phyloP scores from a whole-genome alignment of 1,140 invertebrate species.

The Linepithema humile region DNA sequence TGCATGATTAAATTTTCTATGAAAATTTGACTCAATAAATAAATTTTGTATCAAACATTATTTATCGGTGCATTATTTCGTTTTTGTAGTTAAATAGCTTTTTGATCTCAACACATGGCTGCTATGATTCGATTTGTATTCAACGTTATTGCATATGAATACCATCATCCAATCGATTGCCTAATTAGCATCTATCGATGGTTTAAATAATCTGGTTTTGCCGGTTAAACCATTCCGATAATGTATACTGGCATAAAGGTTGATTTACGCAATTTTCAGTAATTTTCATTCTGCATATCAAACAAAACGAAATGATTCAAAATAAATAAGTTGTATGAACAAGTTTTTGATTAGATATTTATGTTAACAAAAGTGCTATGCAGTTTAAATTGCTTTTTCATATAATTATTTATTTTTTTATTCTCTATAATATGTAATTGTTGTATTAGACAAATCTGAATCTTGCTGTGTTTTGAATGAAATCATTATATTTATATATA shows the following conservation, averaged over 20 bases:
- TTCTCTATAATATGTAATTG: not conserved
- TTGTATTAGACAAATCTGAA: not conserved
- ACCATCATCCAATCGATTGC: not conserved
- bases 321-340: not conserved
- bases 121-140: conserved; percentile 12
- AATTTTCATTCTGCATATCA: not conserved
- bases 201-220: not conserved
- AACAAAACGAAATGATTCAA: not conserved
- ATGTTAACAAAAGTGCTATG: not conserved
- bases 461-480: not conserved
- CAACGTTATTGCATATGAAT: not conserved
- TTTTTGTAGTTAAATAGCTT: conserved; percentile 27
- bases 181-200: conserved; percentile 7
- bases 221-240: not conserved
- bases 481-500: not conserved
- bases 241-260: not conserved
- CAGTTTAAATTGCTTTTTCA: not conserved
- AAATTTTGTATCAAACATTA: conserved; percentile 6
- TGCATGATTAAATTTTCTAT: conserved; percentile 38
- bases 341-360: not conserved
- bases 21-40: conserved; percentile 39
- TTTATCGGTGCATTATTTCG: conserved; percentile 19
- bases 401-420: not conserved
- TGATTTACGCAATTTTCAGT: not conserved
- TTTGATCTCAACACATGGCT: not conserved